These are phyloP conservation scores for Aythya baeri DNA, from an alignment of 2,113 vertebrate species.

Conservation along the genomic window DNA sequence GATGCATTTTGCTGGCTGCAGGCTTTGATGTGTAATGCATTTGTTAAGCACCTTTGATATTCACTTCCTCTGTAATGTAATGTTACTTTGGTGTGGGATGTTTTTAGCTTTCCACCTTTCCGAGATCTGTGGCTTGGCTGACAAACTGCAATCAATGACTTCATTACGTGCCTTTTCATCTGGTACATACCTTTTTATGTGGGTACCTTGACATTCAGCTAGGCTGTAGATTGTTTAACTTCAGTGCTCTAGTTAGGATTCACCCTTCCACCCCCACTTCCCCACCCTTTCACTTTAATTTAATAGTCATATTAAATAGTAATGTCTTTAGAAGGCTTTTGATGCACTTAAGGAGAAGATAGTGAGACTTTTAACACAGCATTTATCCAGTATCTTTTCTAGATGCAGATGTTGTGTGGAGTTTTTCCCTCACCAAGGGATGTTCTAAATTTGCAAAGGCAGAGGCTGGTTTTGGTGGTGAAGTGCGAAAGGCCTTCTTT, in stretches of 20 bases:
- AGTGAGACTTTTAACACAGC: background rate
- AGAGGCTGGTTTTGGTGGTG: background rate
- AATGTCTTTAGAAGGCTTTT: background rate
- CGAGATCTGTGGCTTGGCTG: background rate
- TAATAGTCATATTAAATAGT: background rate
- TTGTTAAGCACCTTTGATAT: background rate
- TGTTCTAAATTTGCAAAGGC: background rate
- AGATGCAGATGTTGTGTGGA: background rate
- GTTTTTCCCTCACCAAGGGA: background rate
- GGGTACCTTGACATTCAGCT: background rate
- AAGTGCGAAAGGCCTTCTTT: background rate
- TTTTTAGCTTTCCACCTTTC: background rate
- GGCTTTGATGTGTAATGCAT: background rate
- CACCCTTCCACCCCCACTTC: background rate
- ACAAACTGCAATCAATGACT: background rate
- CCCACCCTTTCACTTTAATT: background rate
- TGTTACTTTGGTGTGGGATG: background rate
- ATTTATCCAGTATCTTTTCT: background rate
- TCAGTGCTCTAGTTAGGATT: background rate
- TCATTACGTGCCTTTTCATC: background rate
- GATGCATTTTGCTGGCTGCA: background rate
- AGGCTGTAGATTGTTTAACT: background rate
- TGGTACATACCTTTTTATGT: background rate
- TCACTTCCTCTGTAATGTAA: background rate
- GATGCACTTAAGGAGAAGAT: background rate